Percentiles rank a stretch among this genome's conserved stretches.
phyloP scores from a whole-genome alignment of 2,113 vertebrate species.

The Lonchura striata region DNA sequence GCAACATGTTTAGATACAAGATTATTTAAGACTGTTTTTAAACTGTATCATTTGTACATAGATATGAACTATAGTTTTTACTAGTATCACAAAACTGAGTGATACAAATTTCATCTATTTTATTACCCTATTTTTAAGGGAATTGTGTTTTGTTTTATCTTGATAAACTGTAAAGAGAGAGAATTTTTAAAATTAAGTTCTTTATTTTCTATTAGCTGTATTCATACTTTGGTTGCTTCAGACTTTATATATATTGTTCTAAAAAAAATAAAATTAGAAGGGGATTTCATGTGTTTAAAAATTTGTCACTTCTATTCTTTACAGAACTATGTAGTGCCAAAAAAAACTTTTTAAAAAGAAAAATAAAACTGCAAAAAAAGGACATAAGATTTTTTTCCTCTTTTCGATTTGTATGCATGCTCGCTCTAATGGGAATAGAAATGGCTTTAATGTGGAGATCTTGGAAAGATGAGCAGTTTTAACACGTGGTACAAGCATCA shows the following conservation, averaged over 20 bases:
- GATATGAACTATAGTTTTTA: conserved; percentile 91
- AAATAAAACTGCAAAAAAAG: conserved; percentile 74
- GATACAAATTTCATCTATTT: conserved; percentile 99
- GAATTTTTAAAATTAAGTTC: conserved; percentile 90
- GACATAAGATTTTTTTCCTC: conserved; percentile 52
- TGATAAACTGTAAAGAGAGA: conserved; percentile 91
- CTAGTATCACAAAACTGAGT: conserved; percentile 92
- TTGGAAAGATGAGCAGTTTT: neutral
- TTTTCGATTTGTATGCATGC: conserved; percentile 50
- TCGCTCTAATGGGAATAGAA: neutral
- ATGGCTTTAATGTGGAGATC: neutral
- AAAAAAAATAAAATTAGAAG: conserved; percentile 86
- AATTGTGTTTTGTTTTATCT: conserved; percentile 95
- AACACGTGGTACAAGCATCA: neutral
- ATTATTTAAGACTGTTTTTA: conserved; percentile 89
- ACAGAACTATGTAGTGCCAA: conserved; percentile 92
- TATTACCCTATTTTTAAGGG: conserved; percentile 99
- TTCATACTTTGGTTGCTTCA: conserved; percentile 95
- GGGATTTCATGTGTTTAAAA: conserved; percentile 87
- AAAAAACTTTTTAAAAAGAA: conserved; percentile 83
- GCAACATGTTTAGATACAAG: conserved; percentile 77
- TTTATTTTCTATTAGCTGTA: conserved; percentile 99
- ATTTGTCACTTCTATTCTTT: conserved; percentile 86
- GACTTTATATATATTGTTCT: conserved; percentile 88
- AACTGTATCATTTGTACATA: conserved; percentile 99